phyloP scores from a whole-genome alignment of 1,140 invertebrate genomes.

The Diuraphis noxia region DNA sequence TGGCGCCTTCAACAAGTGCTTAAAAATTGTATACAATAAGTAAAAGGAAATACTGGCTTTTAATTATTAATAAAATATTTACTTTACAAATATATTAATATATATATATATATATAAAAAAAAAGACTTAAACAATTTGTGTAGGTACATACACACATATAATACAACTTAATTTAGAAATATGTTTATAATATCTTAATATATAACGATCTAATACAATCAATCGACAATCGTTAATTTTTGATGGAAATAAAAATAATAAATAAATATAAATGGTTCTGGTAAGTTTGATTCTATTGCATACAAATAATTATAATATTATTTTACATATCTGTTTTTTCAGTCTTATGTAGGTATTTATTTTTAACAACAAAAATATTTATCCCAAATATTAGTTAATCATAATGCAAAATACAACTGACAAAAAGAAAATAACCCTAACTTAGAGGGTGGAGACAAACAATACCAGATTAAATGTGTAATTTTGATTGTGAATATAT shows the following conservation, averaged over 20 bases:
- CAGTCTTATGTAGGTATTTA: conserved; percentile 15
- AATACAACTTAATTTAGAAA: conserved; percentile 31
- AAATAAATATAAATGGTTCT: neutral
- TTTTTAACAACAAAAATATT: neutral
- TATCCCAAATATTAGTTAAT: neutral
- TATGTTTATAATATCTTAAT: conserved; percentile 25
- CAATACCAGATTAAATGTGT: neutral
- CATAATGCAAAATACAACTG: neutral
- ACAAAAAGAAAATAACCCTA: neutral
- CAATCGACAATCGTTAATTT: neutral
- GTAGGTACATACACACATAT: neutral
- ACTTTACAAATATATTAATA: conserved; percentile 39
- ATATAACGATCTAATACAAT: conserved; percentile 15
- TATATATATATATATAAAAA: conserved; percentile 36
- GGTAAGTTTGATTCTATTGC: conserved; percentile 30
- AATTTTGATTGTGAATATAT: neutral
- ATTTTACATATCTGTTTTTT: conserved; percentile 14
- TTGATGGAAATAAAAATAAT: neutral
- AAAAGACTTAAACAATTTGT: conserved; percentile 32
- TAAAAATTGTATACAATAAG: conserved; percentile 5
- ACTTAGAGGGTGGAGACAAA: neutral
- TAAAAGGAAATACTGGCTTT: conserved; percentile 9
- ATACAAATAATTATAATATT: neutral
- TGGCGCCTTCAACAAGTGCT: conserved; percentile 14
- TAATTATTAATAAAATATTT: conserved; percentile 49